Evolutionary conservation across 2,797 vertebrate species (phyloP).

Genomic region (Cryptoblepharus egeriae): DNA sequence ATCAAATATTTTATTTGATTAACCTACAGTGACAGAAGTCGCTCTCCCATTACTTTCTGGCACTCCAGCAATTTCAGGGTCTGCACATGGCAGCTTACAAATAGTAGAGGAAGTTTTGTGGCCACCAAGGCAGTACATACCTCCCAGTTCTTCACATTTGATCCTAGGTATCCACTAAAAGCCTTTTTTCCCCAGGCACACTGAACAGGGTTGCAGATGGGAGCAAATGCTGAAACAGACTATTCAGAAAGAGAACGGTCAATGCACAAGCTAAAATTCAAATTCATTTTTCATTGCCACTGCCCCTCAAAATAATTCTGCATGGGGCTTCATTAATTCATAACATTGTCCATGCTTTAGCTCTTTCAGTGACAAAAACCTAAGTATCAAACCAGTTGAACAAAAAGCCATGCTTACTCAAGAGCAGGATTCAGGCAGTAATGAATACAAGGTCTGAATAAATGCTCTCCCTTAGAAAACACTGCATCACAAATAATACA

Average conservation of each 20-base stretch:
- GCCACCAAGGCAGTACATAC: constrained; percentile 68
- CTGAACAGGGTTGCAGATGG: constrained; percentile 94
- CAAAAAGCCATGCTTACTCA: not conserved
- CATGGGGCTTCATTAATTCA: not conserved
- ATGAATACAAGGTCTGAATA: too few relatives aligned
- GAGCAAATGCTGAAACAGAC: constrained; percentile 94
- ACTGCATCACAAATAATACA: too few relatives aligned
- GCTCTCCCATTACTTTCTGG: not conserved
- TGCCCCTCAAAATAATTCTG: not conserved
- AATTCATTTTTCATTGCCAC: not conserved
- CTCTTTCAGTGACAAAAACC: too few relatives aligned
- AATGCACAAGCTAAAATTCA: not conserved
- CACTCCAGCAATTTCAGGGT: not conserved
- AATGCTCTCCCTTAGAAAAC: too few relatives aligned
- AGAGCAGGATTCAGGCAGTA: not conserved
- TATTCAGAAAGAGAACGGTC: constrained; percentile 65
- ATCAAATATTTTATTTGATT: too few relatives aligned
- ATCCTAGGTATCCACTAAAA: constrained; percentile 90
- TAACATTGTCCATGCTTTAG: not conserved
- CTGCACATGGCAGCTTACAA: not conserved
- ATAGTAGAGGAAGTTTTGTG: not conserved
- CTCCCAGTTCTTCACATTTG: constrained; percentile 90
- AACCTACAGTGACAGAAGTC: not conserved
- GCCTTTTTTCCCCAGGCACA: constrained; percentile 97
- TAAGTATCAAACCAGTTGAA: not conserved